Evolutionary conservation across 2,113 vertebrate species (phyloP), one percentile per base, ranked within the genome.

Genomic region (Diglossa brunneiventris): DNA sequence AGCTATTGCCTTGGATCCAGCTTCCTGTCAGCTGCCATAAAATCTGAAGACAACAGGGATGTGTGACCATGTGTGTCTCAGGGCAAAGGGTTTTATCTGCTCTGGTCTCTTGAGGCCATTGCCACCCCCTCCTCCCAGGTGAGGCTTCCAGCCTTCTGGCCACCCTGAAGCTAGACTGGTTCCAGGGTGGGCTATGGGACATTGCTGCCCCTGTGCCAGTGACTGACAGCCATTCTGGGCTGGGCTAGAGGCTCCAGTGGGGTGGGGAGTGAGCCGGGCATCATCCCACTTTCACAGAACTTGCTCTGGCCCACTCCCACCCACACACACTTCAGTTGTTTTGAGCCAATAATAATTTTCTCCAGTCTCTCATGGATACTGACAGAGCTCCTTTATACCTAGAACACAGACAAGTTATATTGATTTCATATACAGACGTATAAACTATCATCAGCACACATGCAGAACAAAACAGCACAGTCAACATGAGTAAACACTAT

Each of bases 51-150:
- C 19, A 49, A 11, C 10, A 26, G 30, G 11, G 15, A 67, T 0
- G 0, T 49, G 35, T 49, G 50, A 75, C 49, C 28, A 33, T 11
- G 28, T 33, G 23, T 11, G 14, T 49, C 42, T 41, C 42, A 58
- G 30, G 30, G 35, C n/a, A 56, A 24, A 9, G 24, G 16, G 13
- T 56, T 56, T n/a, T n/a, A 16, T 30, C 61, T 58, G 10, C 61
- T 56, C n/a, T 56, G n/a, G 23, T 5, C n/a, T 39, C 41, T n/a
- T 73, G 39, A 12, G 23, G 11, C n/a, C 58, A 33, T 9, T 4
- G 0, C 3, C 55, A 14, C 23, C 7, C n/a, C 5, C 35, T 15
- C 2, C 10, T 13, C 33, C 22, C n/a, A n/a, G 30, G n/a, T n/a
- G 19, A 15, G n/a, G 5, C 19, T 64, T 47, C 42, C 61, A 49